phyloP scores from a whole-genome alignment of 2,113 vertebrate species.

The Bos javanicus region DNA sequence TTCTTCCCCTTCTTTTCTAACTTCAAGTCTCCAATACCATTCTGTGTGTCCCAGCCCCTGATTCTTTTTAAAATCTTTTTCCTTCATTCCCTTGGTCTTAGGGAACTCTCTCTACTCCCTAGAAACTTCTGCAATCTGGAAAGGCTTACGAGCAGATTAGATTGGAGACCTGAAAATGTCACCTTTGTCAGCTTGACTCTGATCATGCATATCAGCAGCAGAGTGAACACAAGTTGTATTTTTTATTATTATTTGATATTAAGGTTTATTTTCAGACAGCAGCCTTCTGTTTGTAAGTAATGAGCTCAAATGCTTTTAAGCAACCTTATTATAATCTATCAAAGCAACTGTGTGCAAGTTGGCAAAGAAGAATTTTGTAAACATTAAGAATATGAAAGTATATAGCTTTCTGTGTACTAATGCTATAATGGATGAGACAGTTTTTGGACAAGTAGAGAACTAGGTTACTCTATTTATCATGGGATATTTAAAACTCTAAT shows the following conservation, averaged over 20 bases:
- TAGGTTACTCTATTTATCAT: background rate
- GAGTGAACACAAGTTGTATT: background rate
- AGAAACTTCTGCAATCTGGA: background rate
- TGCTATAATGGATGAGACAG: background rate
- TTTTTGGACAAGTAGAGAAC: constrained; percentile 14
- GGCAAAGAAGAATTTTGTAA: background rate
- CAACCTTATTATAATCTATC: constrained; percentile 37
- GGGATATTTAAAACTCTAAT: constrained; percentile 23
- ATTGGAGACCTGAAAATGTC: background rate
- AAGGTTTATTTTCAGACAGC: background rate
- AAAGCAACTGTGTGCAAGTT: background rate
- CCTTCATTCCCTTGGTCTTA: background rate
- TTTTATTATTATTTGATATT: constrained; percentile 27
- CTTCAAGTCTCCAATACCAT: background rate
- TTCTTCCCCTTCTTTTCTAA: background rate
- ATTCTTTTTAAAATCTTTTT: background rate
- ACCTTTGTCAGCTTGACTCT: background rate
- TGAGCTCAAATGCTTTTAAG: constrained; percentile 27
- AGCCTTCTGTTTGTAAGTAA: constrained; percentile 30
- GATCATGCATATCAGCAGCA: background rate
- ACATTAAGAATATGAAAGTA: constrained; percentile 17
- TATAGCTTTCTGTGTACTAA: background rate
- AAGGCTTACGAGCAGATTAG: background rate
- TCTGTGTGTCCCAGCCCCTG: background rate
- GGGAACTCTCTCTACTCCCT: background rate